phyloP scores from a whole-genome alignment of 2,113 vertebrate species.

The Corydoras maculifer region DNA sequence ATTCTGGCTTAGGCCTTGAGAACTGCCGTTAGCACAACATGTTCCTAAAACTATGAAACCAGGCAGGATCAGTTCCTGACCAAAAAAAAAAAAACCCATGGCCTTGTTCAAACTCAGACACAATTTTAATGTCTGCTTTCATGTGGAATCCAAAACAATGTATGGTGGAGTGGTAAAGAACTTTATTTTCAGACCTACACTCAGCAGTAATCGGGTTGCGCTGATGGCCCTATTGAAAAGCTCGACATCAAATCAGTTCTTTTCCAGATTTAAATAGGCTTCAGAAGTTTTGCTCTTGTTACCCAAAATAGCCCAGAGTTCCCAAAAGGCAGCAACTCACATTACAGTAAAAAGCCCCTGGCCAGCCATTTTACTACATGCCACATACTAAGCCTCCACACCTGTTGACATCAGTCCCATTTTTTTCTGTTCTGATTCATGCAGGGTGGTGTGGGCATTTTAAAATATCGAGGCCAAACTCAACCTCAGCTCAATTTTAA shows the following conservation, averaged over 20 bases:
- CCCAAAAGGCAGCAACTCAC: conserved; percentile 35
- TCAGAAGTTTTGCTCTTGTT: conserved; percentile 6
- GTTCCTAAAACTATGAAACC: neutral
- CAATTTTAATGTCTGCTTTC: no score
- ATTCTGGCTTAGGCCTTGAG: conserved; percentile 1
- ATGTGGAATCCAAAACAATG: no score
- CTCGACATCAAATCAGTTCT: neutral
- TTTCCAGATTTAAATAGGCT: neutral
- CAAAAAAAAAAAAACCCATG: no score
- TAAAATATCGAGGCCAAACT: no score
- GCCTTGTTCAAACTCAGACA: no score
- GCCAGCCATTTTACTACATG: conserved; percentile 13
- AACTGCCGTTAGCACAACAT: neutral
- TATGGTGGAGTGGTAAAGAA: no score
- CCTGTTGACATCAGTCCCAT: conserved; percentile 52
- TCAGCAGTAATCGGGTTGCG: neutral
- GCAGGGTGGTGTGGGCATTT: no score
- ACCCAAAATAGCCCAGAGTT: conserved; percentile 33
- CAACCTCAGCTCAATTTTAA: no score
- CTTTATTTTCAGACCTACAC: neutral
- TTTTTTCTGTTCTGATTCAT: neutral
- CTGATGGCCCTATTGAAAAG: neutral
- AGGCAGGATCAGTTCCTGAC: neutral
- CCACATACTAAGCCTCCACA: conserved; percentile 48
- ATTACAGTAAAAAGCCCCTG: conserved; percentile 44